phyloP scores from a whole-genome alignment of 2,113 vertebrate species.

The Vireo altiloquus region DNA sequence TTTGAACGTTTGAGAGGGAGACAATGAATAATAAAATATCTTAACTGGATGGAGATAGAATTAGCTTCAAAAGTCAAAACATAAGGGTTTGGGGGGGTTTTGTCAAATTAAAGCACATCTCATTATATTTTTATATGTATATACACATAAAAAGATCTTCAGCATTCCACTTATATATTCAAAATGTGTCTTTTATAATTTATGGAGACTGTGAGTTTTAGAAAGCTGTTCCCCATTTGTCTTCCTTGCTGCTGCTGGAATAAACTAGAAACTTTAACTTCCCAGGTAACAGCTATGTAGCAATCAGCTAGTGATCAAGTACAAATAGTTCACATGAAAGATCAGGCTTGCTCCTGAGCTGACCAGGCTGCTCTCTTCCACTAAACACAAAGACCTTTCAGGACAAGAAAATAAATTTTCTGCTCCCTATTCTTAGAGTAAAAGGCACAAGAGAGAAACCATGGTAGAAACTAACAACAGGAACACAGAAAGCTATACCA shows the following conservation, averaged over 20 bases:
- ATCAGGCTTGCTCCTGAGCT: not conserved
- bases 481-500: not conserved
- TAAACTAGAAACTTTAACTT: not conserved
- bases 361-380: not conserved
- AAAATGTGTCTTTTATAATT: not conserved
- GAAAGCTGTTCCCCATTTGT: not conserved
- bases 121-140: not conserved
- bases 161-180: not conserved
- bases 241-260: not conserved
- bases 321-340: not conserved
- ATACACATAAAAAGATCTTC: not conserved
- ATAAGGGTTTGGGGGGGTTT: no score
- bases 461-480: not conserved
- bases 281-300: not conserved
- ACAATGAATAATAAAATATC: not conserved
- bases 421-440: not conserved
- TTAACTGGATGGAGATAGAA: not conserved
- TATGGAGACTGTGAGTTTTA: not conserved
- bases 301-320: not conserved
- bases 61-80: not conserved
- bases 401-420: not conserved
- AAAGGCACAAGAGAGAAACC: not conserved
- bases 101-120: not conserved
- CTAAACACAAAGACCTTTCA: not conserved
- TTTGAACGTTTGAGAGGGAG: not conserved